Conservation (phyloP, 1,140 invertebrate genomes). For the Bombus difficillimus region DNA sequence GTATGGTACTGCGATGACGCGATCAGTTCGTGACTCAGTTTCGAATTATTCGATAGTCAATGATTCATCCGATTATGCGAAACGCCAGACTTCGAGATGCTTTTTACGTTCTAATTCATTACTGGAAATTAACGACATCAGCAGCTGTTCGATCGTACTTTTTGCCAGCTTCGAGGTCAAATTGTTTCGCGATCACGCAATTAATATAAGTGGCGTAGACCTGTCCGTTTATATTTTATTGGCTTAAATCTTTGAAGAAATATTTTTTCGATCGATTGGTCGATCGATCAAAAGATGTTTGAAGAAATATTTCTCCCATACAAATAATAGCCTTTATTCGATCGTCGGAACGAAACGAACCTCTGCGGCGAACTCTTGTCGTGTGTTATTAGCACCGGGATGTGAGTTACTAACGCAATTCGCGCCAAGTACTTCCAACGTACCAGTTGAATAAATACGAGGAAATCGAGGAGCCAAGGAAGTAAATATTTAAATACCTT, state of each 20-base stretch:
- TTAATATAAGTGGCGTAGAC: not conserved
- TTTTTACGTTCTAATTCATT: conserved; percentile 43
- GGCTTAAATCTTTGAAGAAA: not conserved
- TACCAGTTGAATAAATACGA: not conserved
- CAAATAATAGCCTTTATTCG: not conserved
- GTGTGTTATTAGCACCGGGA: not conserved
- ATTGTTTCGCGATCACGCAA: conserved; percentile 43
- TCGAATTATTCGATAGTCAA: conserved; percentile 1
- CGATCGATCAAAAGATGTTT: too few species aligned
- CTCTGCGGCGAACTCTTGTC: not conserved
- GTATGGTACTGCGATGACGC: not conserved
- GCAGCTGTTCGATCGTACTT: not conserved
- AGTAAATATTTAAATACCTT: conserved; percentile 53
- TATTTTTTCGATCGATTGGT: not conserved
- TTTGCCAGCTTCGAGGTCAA: conserved; percentile 22
- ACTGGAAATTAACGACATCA: conserved; percentile 3
- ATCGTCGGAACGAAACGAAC: conserved; percentile 6
- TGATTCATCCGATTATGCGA: conserved; percentile 38
- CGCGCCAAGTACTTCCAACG: not conserved
- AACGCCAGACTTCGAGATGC: not conserved
- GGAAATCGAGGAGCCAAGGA: not conserved
- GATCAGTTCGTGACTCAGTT: conserved; percentile 18
- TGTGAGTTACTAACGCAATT: conserved; percentile 11
- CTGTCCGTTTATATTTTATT: not conserved
- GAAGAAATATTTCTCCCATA: conserved; percentile 5